Percentiles rank a stretch among this genome's conserved stretches.
Conservation (phyloP, 2,113 vertebrate genomes). For the Desmodus rotundus region DNA sequence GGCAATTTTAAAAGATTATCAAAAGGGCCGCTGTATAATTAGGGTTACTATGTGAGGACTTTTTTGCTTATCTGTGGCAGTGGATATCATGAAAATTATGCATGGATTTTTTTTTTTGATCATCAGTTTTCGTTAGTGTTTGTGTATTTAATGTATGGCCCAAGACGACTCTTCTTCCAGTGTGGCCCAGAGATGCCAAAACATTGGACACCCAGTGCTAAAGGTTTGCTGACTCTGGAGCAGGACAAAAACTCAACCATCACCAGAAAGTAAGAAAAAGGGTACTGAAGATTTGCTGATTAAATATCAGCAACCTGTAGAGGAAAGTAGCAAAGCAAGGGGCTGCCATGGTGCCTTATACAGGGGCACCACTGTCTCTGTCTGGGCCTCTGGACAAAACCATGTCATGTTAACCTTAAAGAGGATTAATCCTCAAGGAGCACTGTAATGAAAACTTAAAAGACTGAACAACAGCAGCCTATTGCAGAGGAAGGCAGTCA, state of each 20-base stretch:
- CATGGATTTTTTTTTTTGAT: too few species aligned
- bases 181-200: too few species aligned
- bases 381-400: conserved; percentile 87
- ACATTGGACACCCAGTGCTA: not conserved
- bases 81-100: too few species aligned
- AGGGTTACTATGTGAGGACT: too few species aligned
- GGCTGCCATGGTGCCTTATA: conserved; percentile 71
- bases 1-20: too few species aligned
- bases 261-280: conserved; percentile 47
- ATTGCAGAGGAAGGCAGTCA: conserved; percentile 82
- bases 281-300: conserved; percentile 15
- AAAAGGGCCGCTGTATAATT: too few species aligned
- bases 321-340: not conserved
- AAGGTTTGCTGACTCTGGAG: conserved; percentile 44
- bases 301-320: conserved; percentile 45
- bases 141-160: too few species aligned
- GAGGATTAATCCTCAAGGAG: conserved; percentile 93
- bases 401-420: conserved; percentile 90
- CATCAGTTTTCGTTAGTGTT: too few species aligned
- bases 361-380: conserved; percentile 80
- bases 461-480: conserved; percentile 86
- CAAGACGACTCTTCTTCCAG: too few species aligned
- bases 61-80: too few species aligned
- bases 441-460: conserved; percentile 92
- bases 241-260: conserved; percentile 44